These are phyloP conservation scores for Antigone vipio DNA, from an alignment of 2,113 vertebrate species.

Conservation along the genomic window DNA sequence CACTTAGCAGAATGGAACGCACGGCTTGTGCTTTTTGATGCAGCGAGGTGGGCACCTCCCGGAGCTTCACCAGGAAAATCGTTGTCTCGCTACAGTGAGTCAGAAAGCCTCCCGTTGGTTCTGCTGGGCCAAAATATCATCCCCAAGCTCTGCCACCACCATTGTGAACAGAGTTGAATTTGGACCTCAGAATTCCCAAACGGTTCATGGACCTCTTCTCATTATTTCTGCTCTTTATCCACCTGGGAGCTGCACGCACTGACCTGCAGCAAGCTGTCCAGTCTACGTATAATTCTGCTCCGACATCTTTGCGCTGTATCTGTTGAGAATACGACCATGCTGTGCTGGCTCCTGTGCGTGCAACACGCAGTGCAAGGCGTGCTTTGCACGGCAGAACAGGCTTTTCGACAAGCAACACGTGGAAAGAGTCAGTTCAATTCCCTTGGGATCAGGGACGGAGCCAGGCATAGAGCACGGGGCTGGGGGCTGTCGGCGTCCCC, in stretches of 20 bases:
- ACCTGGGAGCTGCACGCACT: not conserved
- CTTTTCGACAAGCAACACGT: accelerated
- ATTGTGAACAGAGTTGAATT: accelerated
- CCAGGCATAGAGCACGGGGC: accelerated
- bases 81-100: accelerated
- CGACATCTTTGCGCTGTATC: accelerated
- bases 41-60: not conserved
- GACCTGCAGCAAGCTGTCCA: not conserved
- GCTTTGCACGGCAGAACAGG: not conserved
- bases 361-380: accelerated
- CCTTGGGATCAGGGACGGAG: accelerated
- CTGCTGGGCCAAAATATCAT: not conserved
- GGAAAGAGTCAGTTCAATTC: not conserved
- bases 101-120: not conserved
- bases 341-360: accelerated
- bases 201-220: accelerated
- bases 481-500: accelerated
- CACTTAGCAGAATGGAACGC: not conserved
- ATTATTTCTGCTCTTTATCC: accelerated
- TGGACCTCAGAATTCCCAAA: not conserved
- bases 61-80: not conserved
- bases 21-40: not conserved
- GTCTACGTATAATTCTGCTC: accelerated
- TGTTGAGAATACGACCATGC: accelerated
- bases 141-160: not conserved